A percentile compares a stretch with the other conserved stretches of the same genome.
These are phyloP conservation scores for Sebastes umbrosus DNA, from an alignment of 2,797 vertebrate species.

Conservation along the genomic window DNA sequence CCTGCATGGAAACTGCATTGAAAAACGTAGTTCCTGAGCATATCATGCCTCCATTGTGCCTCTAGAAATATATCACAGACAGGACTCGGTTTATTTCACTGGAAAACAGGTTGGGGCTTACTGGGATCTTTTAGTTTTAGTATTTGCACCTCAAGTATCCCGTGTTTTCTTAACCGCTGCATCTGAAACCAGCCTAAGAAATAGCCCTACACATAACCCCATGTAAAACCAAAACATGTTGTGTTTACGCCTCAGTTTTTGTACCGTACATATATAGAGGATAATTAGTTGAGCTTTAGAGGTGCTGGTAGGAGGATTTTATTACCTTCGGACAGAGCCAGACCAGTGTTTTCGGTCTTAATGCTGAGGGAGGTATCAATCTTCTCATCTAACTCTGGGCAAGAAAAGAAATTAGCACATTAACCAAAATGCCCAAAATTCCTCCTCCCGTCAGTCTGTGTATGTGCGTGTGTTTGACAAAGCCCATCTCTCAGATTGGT, in stretches of 20 bases:
- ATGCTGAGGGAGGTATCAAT: not conserved
- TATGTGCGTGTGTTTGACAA: conserved; percentile 68
- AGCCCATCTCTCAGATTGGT: conserved; percentile 72
- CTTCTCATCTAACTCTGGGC: not conserved
- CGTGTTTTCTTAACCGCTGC: not conserved
- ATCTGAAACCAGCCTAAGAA: not conserved
- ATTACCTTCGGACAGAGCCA: not conserved
- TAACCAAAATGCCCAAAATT: not conserved
- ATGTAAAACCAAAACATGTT: not conserved
- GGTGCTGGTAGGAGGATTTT: not conserved
- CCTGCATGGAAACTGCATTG: conserved; percentile 53
- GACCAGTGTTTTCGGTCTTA: not conserved
- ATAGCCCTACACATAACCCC: not conserved
- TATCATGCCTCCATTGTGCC: conserved; percentile 54
- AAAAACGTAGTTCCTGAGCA: conserved; percentile 21
- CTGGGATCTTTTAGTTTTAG: not conserved
- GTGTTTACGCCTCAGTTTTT: not conserved
- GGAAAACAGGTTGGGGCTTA: not conserved
- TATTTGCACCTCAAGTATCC: not conserved
- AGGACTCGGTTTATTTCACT: conserved; percentile 15
- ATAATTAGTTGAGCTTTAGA: not conserved
- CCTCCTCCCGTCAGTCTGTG: conserved; percentile 23
- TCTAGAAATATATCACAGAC: conserved; percentile 29
- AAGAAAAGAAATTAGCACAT: not conserved
- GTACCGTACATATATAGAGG: not conserved